Conservation (phyloP, 2,888 invertebrate species). For the Anaspis maculata region DNA sequence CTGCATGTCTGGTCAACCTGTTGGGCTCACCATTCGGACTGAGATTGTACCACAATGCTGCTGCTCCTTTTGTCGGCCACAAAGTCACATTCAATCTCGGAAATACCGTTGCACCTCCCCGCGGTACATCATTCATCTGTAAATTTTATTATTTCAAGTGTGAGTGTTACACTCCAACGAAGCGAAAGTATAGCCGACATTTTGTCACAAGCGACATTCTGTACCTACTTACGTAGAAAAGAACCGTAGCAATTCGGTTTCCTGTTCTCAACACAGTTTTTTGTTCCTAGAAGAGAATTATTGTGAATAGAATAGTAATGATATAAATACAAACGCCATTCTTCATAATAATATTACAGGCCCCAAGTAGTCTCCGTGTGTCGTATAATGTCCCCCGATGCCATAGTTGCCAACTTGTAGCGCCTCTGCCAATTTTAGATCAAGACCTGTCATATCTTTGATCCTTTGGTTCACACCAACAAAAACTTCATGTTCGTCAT, state of each 20-base stretch:
- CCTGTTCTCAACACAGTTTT: too few relatives aligned
- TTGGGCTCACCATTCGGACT: neutral
- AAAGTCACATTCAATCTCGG: neutral
- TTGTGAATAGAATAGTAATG: too few relatives aligned
- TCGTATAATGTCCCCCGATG: slow-evolving; percentile 97
- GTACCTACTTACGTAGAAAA: slow-evolving; percentile 93
- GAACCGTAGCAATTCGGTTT: slow-evolving; percentile 95
- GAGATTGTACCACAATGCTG: neutral
- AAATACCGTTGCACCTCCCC: neutral
- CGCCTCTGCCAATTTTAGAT: slow-evolving; percentile 86
- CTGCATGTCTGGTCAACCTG: neutral
- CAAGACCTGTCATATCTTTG: slow-evolving; percentile 78
- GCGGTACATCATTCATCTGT: neutral
- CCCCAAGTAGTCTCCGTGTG: slow-evolving; percentile 95
- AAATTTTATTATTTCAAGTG: too few relatives aligned
- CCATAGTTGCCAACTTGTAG: slow-evolving; percentile 98
- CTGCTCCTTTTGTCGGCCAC: neutral
- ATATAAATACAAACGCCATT: too few relatives aligned
- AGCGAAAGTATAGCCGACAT: too few relatives aligned
- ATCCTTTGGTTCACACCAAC: slow-evolving; percentile 69
- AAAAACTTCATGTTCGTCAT: slow-evolving; percentile 69
- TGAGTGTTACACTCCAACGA: too few relatives aligned
- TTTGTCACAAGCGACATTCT: too few relatives aligned
- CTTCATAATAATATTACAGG: too few relatives aligned
- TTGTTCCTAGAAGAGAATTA: too few relatives aligned